Evolutionary conservation across 2,888 invertebrate species (phyloP).

Genomic region (Troglohyphantes excavatus): DNA sequence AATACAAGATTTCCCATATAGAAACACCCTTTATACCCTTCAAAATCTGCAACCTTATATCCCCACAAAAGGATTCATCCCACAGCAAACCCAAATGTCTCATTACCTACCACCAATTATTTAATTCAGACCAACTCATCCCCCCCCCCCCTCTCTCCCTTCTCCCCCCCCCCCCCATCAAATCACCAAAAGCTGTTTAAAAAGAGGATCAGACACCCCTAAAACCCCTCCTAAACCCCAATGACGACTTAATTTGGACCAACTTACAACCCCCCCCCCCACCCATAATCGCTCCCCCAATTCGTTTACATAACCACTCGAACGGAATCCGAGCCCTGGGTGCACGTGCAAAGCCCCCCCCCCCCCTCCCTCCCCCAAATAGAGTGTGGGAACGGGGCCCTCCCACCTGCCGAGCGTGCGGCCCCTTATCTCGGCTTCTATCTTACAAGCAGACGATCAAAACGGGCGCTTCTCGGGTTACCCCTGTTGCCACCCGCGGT

Average conservation of each 20-base stretch:
- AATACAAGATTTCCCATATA: too few species aligned
- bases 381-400: slow-evolving; percentile 61
- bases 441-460: slow-evolving; percentile 72
- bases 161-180: too few species aligned
- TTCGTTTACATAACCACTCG: slow-evolving; percentile 73
- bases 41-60: too few species aligned
- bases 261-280: background rate
- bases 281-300: slow-evolving; percentile 6
- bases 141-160: background rate
- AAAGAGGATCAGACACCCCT: too few species aligned
- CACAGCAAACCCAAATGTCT: too few species aligned
- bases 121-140: background rate
- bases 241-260: slow-evolving; percentile 13
- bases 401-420: slow-evolving; percentile 65
- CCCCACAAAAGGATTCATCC: too few species aligned
- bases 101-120: too few species aligned
- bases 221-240: background rate
- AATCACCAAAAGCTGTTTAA: background rate
- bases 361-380: too few species aligned
- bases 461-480: slow-evolving; percentile 69
- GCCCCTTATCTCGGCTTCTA: slow-evolving; percentile 76
- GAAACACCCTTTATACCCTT: too few species aligned
- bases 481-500: slow-evolving; percentile 36
- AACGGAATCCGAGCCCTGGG: slow-evolving; percentile 40
- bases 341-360: slow-evolving; percentile 67